Conservation (phyloP, 2,888 invertebrate species). For the Troides aeacus region DNA sequence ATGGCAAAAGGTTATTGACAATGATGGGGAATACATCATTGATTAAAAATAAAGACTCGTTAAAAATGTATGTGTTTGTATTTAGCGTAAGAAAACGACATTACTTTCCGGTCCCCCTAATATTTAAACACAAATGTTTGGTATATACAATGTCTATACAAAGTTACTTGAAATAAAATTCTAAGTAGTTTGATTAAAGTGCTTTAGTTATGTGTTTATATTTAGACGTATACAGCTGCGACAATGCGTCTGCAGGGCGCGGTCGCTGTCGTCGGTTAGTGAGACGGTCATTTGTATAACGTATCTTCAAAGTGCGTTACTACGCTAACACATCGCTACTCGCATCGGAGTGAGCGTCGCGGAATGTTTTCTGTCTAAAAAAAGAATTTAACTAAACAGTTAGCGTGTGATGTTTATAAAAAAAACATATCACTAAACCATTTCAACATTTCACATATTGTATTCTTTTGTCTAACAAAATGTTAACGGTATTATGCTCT, state of each 20-base stretch:
- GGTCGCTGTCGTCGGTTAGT: slow-evolving; percentile 53
- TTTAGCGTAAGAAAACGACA: too few species aligned
- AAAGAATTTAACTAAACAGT: slow-evolving; percentile 53
- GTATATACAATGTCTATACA: not conserved
- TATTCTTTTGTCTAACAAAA: not conserved
- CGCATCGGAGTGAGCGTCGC: slow-evolving; percentile 54
- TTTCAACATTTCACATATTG: slow-evolving; percentile 28
- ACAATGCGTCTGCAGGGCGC: slow-evolving; percentile 48
- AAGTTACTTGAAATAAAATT: not conserved
- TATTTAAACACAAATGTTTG: not conserved
- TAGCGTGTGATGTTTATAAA: slow-evolving; percentile 29
- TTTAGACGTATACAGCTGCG: slow-evolving; percentile 58
- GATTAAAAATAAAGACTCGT: too few species aligned
- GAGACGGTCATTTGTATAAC: slow-evolving; percentile 64
- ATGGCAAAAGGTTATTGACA: too few species aligned
- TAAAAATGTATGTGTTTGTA: too few species aligned
- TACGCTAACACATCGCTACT: slow-evolving; percentile 56
- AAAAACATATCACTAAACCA: slow-evolving; percentile 24
- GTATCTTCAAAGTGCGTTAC: slow-evolving; percentile 67
- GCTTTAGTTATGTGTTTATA: slow-evolving; percentile 38
- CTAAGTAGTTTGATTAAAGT: slow-evolving; percentile 25
- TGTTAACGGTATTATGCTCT: not conserved
- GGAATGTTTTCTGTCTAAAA: slow-evolving; percentile 54
- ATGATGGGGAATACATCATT: too few species aligned
- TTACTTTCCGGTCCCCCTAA: too few species aligned